Base-by-base conservation (phyloP, 2,113 vertebrate genomes). In the Phocoena phocoena region DNA sequence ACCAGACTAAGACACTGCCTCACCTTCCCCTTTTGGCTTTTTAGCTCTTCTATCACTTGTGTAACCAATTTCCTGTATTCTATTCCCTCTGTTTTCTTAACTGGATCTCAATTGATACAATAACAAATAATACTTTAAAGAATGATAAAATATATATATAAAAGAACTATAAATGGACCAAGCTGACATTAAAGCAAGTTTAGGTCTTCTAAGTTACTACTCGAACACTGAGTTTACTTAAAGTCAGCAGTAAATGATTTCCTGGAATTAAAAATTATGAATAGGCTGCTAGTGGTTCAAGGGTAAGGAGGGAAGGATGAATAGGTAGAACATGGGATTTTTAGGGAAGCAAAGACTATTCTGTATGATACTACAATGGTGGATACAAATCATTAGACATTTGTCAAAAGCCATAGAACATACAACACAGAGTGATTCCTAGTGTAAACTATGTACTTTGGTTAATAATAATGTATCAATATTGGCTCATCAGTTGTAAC, bases 181-280 rank as follows among this genome's bases (percentile, higher is more conserved):
- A 89, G 18, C 36, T 76, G 53, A 89, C 77, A 73, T 95, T 85
- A 96, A 92, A 92, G 44, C 47, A 95, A 88, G 44, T 81, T 73
- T 91, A 91, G n/a, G 21, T 84, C 58, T 90, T 41, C 47, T 58
- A 79, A 93, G 89, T 36, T 79, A 41, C 41, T 92, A 76, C 53
- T 71, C 26, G 11, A 90, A 94, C 28, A 93, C 13, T 83, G 38
- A 63, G 17, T 80, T 93, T 88, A 84, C 50, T 82, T 92, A 73
- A 97, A 65, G 50, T 82, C 47, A 84, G 38, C 20, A 81, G n/a
- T 96, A 86, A 92, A 93, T 87, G 53, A 82, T 92, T 83, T 89
- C 62, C 60, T 90, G 65, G 50, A 90, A 95, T 97, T 96, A 67
- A 85, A 88, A 88, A 25, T 83, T 83, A 80, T 15, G 4, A 63